Evolutionary conservation across 2,113 vertebrate species (phyloP), one percentile per base, ranked within the genome.

Genomic region (Manacus vitellinus): DNA sequence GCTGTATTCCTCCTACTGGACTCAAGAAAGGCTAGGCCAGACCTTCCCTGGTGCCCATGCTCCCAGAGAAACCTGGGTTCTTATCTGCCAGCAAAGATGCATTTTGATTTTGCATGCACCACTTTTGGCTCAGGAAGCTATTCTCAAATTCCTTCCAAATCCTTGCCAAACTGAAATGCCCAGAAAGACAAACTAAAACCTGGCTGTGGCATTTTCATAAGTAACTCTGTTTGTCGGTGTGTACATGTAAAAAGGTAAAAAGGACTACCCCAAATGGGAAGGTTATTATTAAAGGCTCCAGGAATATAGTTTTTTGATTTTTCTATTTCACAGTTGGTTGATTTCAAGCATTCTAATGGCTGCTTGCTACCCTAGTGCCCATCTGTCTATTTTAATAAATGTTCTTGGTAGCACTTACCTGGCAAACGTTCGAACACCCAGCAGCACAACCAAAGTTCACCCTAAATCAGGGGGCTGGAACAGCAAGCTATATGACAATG

Each of bases 311-410:
- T 98, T 96, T 81, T 88, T 95, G 82, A 95, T 96, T 97, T 98
- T 98, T 95, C 97, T 89, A 96, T 97, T 98, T 98, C 97, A 97
- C 92, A 95, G 94, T 95, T 92, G 91, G 85, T 92, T 97, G 91
- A 85, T 96, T 97, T 95, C 95, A 96, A 91, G 94, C 88, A 96
- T 96, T 97, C 95, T 94, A 92, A 97, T 94, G 83, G 72, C 85
- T 86, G 66, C 88, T 96, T 94, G 94, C 81, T 96, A 95, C 44
- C 89, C 74, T 78, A 87, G 68, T 75, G 91, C 44, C 96, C 85
- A 93, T 95, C 78, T 96, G 90, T 95, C 93, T 92, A 89, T 96
- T 92, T 93, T 94, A 92, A 88, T 97, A 96, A 97, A 97, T 92
- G 94, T 89, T 97, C 92, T 94, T 91, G 93, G 80, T 94, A 97